Conservation (phyloP, 2,113 vertebrate species). For the Corvus hawaiiensis region DNA sequence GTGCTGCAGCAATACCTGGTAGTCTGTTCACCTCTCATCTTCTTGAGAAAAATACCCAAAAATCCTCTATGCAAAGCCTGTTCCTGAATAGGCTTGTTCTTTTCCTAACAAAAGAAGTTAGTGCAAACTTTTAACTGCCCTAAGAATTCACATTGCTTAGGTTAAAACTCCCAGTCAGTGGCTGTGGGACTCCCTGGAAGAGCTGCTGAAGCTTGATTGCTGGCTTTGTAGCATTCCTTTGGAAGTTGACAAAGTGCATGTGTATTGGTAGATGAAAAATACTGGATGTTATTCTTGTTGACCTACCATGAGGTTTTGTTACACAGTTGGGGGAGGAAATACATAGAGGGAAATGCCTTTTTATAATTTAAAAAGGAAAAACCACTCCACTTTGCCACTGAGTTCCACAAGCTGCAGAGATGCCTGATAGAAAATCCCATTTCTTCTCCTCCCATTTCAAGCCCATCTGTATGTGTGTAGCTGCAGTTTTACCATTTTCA, state of each 20-base stretch:
- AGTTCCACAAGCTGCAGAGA: neutral
- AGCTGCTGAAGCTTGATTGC: neutral
- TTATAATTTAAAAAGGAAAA: neutral
- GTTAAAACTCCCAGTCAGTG: neutral
- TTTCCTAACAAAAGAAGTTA: neutral
- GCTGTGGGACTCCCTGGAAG: neutral
- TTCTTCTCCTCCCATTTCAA: neutral
- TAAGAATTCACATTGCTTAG: neutral
- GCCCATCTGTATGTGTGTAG: neutral
- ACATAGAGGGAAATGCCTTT: neutral
- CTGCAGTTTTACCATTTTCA: neutral
- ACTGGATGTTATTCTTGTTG: too few relatives aligned
- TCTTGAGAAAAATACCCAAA: neutral
- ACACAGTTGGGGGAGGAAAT: accelerated
- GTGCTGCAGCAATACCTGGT: neutral
- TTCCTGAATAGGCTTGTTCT: neutral
- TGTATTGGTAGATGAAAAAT: neutral
- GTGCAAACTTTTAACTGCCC: neutral
- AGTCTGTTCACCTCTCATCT: neutral
- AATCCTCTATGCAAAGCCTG: neutral
- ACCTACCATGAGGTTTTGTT: neutral
- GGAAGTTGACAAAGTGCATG: neutral
- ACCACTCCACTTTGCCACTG: neutral
- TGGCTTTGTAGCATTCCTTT: neutral
- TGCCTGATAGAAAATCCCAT: neutral